A percentile compares a stretch with the other conserved stretches of the same genome.
Conservation (phyloP, 2,797 vertebrate genomes). For the Enteromius mattozi region DNA sequence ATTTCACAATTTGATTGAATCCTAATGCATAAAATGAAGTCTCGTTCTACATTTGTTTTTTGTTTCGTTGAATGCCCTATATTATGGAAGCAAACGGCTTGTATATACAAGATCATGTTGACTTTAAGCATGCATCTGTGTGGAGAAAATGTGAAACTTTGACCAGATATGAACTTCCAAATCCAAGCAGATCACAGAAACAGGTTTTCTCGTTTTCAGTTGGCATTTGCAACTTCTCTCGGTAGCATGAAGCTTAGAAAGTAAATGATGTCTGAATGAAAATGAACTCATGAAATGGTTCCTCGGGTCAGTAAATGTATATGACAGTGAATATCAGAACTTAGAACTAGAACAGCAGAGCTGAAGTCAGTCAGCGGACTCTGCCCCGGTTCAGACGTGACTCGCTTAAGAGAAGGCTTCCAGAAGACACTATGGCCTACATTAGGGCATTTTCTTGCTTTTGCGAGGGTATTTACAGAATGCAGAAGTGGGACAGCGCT, state of each 20-base stretch:
- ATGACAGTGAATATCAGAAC: not conserved
- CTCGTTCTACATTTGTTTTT: not conserved
- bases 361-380: constrained; percentile 9
- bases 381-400: constrained; percentile 13
- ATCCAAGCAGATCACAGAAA: not conserved
- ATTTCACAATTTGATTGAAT: not conserved
- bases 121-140: not conserved
- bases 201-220: not conserved
- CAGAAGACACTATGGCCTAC: constrained; percentile 54
- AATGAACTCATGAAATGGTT: not conserved
- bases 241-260: not conserved
- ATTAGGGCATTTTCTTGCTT: constrained; percentile 48
- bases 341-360: not conserved
- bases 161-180: not conserved
- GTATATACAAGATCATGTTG: not conserved
- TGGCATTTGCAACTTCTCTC: not conserved
- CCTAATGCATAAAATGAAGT: not conserved
- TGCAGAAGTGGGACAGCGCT: constrained; percentile 58
- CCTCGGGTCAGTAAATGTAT: not conserved
- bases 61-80: not conserved
- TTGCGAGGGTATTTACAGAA: constrained; percentile 57
- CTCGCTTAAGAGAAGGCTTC: constrained; percentile 21
- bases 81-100: not conserved
- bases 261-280: not conserved
- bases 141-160: not conserved